Percentiles rank a stretch among this genome's conserved stretches.
Evolutionary conservation across 1,140 invertebrate genomes (phyloP).

Genomic region (Zelostemma sp.): DNA sequence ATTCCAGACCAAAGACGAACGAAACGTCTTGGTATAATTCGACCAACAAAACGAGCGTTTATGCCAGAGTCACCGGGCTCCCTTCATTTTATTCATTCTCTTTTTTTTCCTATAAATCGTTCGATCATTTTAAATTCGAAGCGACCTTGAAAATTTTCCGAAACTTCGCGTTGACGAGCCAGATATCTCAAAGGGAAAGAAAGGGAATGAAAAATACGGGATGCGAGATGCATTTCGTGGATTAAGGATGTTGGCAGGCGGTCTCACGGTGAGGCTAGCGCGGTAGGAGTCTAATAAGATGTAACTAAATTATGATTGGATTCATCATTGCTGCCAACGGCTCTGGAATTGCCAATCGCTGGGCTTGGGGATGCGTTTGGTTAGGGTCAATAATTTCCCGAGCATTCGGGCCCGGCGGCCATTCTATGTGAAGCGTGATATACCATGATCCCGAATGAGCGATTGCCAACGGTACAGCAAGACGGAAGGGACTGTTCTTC

Average conservation of each 20-base stretch:
- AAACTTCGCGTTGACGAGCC: too few species aligned
- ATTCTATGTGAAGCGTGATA: slow-evolving; percentile 67
- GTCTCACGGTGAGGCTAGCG: slow-evolving; percentile 64
- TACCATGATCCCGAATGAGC: slow-evolving; percentile 66
- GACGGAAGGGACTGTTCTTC: slow-evolving; percentile 37
- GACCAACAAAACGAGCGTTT: slow-evolving; percentile 68
- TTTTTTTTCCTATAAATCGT: slow-evolving; percentile 1
- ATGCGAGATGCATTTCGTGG: slow-evolving; percentile 63
- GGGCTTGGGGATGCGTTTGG: slow-evolving; percentile 33
- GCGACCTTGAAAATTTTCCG: too few species aligned
- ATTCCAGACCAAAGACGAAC: slow-evolving; percentile 52
- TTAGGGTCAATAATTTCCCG: slow-evolving; percentile 62
- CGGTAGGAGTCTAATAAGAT: slow-evolving; percentile 69
- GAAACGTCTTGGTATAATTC: slow-evolving; percentile 61
- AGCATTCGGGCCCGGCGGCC: slow-evolving; percentile 45
- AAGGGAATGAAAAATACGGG: too few species aligned
- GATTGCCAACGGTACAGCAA: slow-evolving; percentile 60
- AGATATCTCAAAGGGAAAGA: too few species aligned
- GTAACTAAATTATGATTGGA: slow-evolving; percentile 70
- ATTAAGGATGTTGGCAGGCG: slow-evolving; percentile 66
- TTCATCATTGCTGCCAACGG: slow-evolving; percentile 67
- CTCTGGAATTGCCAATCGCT: slow-evolving; percentile 62
- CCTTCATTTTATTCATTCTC: slow-evolving; percentile 29
- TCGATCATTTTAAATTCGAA: background rate
- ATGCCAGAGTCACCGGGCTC: slow-evolving; percentile 66